Evolutionary conservation across 2,888 invertebrate species (phyloP).

Genomic region (Ochropleura plecta): DNA sequence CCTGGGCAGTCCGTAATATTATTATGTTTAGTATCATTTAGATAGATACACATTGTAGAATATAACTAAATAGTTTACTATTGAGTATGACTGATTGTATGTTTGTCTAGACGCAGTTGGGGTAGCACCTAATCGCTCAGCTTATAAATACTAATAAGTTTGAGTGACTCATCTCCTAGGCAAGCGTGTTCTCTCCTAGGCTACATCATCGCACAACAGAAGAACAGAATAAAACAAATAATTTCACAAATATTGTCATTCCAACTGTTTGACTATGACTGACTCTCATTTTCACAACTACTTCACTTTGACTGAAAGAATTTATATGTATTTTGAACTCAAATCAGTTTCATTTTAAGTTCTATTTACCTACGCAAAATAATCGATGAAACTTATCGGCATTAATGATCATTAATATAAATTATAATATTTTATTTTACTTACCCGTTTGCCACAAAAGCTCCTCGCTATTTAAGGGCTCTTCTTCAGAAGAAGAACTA

Average conservation of each 20-base stretch:
- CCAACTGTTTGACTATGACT: too few species aligned
- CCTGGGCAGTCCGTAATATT: not conserved
- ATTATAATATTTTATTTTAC: too few species aligned
- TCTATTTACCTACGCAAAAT: not conserved
- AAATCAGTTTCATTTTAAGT: not conserved
- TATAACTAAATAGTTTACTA: not conserved
- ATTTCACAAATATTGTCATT: too few species aligned
- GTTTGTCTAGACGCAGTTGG: not conserved
- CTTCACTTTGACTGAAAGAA: not conserved
- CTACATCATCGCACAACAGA: too few species aligned
- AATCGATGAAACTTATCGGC: too few species aligned
- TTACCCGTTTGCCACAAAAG: not conserved
- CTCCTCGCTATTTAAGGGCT: not conserved
- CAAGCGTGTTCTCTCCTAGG: too few species aligned
- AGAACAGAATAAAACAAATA: too few species aligned
- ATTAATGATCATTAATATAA: too few species aligned
- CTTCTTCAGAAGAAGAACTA: not conserved
- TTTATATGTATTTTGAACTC: not conserved
- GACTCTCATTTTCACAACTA: too few species aligned
- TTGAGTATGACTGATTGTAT: not conserved
- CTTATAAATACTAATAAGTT: not conserved
- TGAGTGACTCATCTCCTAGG: too few species aligned
- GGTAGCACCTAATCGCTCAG: not conserved
- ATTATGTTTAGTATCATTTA: not conserved
- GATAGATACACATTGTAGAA: not conserved